Evolutionary conservation across 2,113 vertebrate genomes (phyloP), one percentile per base, ranked within the genome.

Genomic region (Pyxicephalus adspersus): DNA sequence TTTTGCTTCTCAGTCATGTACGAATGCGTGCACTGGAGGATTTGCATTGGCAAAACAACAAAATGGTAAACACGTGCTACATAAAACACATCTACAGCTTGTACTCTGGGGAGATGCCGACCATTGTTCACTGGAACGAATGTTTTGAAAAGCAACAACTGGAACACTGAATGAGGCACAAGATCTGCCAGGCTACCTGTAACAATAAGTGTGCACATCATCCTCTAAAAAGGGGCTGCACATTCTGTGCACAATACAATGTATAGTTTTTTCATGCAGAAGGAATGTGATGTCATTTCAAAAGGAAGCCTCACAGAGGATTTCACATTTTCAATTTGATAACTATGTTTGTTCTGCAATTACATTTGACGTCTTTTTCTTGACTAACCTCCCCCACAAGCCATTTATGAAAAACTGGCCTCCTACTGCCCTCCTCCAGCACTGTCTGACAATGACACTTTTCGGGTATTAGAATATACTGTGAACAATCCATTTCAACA

Each of bases 71-170:
- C 85, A 84, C 4, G 8, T 87, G 83, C 60, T 72, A 51, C 76
- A 76, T 73, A 31, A 84, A 87, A 71, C 51, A 84, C 83, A 75
- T 81, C 80, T 81, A 64, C 25, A 74, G 83, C 64, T 22, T 86
- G 80, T 63, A 45, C 83, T 88, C 1, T 0, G 70, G 81, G 78
- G 65, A 83, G 60, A 76, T 83, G 83, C 84, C 86, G 71, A 80
- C 84, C 71, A 85, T 87, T 87, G 86, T 87, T 89, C 71, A 84
- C 50, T 83, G 86, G 85, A 88, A 88, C 26, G 52, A 84, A 87
- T 83, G 83, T 83, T 85, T 86, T 86, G 80, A 87, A 78, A 74
- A 77, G 70, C 0, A 73, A 89, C 88, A 90, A 89, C 87, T 90
- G 88, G 87, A 84, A 83, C 67, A 77, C 80, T 76, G 85, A 89